A percentile compares a stretch with the other conserved stretches of the same genome.
phyloP scores from a whole-genome alignment of 2,113 vertebrate genomes.

The Nansenia antarctica region DNA sequence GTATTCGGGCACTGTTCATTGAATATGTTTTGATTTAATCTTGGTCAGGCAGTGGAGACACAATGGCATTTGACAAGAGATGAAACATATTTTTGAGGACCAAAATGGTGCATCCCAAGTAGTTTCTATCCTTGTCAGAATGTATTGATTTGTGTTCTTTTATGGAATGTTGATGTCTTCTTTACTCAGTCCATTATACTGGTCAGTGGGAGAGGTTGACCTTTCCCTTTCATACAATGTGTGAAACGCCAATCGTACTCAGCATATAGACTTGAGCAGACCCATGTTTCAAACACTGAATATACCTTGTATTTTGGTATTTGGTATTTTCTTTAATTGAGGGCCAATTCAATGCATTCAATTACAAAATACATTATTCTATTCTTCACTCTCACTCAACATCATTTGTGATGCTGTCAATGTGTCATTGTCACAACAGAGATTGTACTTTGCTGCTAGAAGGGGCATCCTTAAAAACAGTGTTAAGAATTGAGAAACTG shows the following conservation, averaged over 20 bases:
- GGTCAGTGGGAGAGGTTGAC: neutral
- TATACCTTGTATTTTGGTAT: neutral
- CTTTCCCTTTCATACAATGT: neutral
- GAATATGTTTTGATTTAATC: neutral
- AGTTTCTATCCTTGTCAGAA: neutral
- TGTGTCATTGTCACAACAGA: neutral
- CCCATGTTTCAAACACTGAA: neutral
- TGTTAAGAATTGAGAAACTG: no score
- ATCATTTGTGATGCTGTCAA: neutral
- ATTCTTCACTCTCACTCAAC: neutral
- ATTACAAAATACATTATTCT: neutral
- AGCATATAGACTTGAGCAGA: neutral
- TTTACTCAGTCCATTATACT: neutral
- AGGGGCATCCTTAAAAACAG: no score
- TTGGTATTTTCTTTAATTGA: no score
- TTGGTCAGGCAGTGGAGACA: neutral
- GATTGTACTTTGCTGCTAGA: no score
- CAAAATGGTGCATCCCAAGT: neutral
- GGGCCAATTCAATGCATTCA: neutral
- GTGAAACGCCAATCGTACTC: neutral
- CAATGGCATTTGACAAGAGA: neutral
- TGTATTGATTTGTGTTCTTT: conserved; percentile 1
- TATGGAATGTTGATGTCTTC: neutral
- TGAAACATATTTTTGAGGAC: neutral
- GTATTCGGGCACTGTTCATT: neutral